A percentile compares a stretch with the other conserved stretches of the same genome.
Evolutionary conservation across 2,113 vertebrate genomes (phyloP).

Genomic region (Furnarius figulus): DNA sequence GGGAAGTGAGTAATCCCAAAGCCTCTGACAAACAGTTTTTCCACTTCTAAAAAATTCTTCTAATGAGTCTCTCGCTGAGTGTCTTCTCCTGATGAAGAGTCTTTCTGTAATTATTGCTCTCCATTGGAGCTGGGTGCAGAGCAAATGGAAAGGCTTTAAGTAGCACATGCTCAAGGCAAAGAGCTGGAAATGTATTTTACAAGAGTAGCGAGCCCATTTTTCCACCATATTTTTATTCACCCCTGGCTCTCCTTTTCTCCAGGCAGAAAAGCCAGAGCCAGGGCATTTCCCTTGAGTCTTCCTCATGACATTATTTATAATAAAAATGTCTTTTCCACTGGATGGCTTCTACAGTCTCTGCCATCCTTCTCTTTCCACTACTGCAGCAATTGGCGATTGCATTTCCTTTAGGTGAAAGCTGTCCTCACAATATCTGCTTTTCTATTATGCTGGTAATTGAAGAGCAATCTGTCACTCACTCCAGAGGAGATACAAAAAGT

Average conservation of each 20-base stretch:
- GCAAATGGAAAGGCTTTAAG: slow-evolving; percentile 30
- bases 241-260: not conserved
- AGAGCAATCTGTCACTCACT: slow-evolving; percentile 34
- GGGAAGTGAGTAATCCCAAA: not conserved
- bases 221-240: not conserved
- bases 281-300: not conserved
- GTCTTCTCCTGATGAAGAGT: slow-evolving; percentile 32
- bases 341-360: not conserved
- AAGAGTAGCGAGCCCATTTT: not conserved
- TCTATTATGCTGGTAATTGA: slow-evolving; percentile 34
- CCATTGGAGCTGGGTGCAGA: not conserved
- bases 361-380: not conserved
- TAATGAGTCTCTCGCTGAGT: not conserved
- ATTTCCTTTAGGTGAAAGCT: slow-evolving; percentile 36
- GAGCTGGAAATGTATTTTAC: not conserved
- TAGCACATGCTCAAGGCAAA: not conserved
- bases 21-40: not conserved
- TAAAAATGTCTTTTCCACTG: slow-evolving; percentile 31
- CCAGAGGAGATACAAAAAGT: slow-evolving; percentile 30
- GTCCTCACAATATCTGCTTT: not conserved
- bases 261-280: not conserved
- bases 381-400: not conserved
- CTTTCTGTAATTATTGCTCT: slow-evolving; percentile 21
- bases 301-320: not conserved
- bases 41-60: not conserved